Evolutionary conservation across 2,888 invertebrate species (phyloP), one percentile per base, ranked within the genome.

Genomic region (Clanis bilineata): DNA sequence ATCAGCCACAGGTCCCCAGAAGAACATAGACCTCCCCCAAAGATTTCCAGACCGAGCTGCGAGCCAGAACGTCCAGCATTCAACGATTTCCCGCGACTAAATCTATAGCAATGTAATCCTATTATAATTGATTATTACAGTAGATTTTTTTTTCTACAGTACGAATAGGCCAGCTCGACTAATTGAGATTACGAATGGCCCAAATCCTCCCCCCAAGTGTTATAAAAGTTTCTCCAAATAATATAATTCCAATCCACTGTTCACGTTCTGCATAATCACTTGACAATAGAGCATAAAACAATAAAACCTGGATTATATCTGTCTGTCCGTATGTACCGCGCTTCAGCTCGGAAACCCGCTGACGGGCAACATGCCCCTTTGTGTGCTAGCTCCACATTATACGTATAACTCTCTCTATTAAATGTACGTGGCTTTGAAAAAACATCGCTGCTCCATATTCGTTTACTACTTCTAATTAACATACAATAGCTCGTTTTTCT

Each of bases 281-380:
- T 18, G n/a, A 25, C 6, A 51, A 18, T 32, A 32, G 18, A 18
- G 22, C 44, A 22, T 44, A 45, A n/a, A 22, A 25, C 12, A 45
- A 45, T 45, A 45, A 51, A 32, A 3, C 18, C 18, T 36, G 32
- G 36, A 57, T 5, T 45, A 57, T 47, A 21, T 36, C 23, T 12
- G 36, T 57, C 45, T 18, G 36, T 45, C 38, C 23, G 57, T 57
- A n/a, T 43, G 45, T 45, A 38, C 22, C 38, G 18, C 21, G 36
- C 22, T 55, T 22, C 21, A 57, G 57, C 57, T 57, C 57, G 44
- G 44, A 57, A 57, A 57, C 45, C 23, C 57, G 45, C 57, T 57
- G 80, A 80, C 79, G 76, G 77, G 75, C 70, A 72, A 79, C 83
- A 79, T 75, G 72, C 75, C 68, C 78, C 79, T 83, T 83, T 82